Conservation (phyloP, 1,140 invertebrate species). For the Medauroidea extradentata region DNA sequence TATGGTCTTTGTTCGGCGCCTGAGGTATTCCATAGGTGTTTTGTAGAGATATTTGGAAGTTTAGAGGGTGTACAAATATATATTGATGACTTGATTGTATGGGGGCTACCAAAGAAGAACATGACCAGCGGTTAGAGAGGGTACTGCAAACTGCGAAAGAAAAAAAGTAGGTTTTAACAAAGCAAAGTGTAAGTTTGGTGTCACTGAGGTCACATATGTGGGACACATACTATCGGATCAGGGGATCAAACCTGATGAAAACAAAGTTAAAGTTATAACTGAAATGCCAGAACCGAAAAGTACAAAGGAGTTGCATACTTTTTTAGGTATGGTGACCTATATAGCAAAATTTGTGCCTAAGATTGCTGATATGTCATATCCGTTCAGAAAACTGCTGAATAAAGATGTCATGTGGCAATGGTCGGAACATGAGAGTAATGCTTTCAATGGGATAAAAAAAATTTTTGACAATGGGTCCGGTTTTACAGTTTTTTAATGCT, state of each 20-base stretch:
- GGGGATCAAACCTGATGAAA: constrained; percentile 27
- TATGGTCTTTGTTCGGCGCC: no score
- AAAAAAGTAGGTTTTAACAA: constrained; percentile 29
- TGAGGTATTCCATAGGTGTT: no score
- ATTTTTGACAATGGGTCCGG: no score
- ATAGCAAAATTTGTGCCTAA: constrained; percentile 35
- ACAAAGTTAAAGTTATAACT: constrained; percentile 37
- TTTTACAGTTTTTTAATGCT: constrained; percentile 27
- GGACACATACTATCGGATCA: constrained; percentile 26
- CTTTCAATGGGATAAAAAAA: constrained; percentile 27
- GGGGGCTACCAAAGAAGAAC: constrained; percentile 24
- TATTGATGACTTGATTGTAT: constrained; percentile 31
- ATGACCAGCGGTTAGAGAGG: constrained; percentile 28
- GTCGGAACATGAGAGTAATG: constrained; percentile 23
- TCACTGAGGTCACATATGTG: constrained; percentile 30
- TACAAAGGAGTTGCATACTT: constrained; percentile 22
- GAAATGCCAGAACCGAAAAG: constrained; percentile 28
- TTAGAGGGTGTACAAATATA: background rate
- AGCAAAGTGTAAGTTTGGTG: constrained; percentile 31
- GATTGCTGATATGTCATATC: constrained; percentile 23
- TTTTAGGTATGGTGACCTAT: constrained; percentile 34
- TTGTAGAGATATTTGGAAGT: no score
- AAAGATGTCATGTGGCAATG: constrained; percentile 25
- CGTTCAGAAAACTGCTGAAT: constrained; percentile 27
- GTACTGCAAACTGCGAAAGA: constrained; percentile 32